phyloP scores from a whole-genome alignment of 2,888 invertebrate genomes.

The Anoplius nigerrimus region DNA sequence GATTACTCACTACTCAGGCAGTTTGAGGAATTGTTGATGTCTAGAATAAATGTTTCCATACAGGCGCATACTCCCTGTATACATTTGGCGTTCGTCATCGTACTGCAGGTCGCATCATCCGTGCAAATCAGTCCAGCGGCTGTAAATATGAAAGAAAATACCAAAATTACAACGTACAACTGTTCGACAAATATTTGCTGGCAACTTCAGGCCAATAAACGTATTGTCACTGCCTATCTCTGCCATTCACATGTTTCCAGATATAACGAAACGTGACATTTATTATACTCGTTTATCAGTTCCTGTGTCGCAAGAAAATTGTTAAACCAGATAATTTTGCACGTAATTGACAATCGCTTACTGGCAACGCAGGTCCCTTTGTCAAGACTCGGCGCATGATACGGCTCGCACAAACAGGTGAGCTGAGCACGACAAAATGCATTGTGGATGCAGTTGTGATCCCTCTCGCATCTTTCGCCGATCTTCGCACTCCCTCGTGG shows the following conservation, averaged over 20 bases:
- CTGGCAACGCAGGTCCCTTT: slow-evolving; percentile 56
- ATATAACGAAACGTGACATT: not conserved
- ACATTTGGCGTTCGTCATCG: slow-evolving; percentile 59
- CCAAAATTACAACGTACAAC: not conserved
- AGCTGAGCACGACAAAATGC: slow-evolving; percentile 57
- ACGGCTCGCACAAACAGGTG: slow-evolving; percentile 56
- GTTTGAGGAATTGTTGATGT: slow-evolving; percentile 60
- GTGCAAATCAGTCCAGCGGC: slow-evolving; percentile 53
- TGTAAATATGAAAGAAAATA: slow-evolving; percentile 21
- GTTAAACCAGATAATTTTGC: too few relatives aligned
- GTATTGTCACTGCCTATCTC: too few relatives aligned
- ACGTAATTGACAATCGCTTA: slow-evolving; percentile 42
- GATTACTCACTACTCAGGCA: slow-evolving; percentile 56
- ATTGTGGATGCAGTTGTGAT: slow-evolving; percentile 55
- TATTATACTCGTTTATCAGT: not conserved
- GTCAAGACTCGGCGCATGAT: slow-evolving; percentile 53
- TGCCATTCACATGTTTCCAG: too few relatives aligned
- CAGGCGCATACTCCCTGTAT: slow-evolving; percentile 58
- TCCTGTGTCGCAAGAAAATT: too few relatives aligned
- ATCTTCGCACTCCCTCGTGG: slow-evolving; percentile 28
- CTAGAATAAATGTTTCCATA: slow-evolving; percentile 52
- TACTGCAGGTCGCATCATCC: slow-evolving; percentile 35
- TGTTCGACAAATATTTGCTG: too few relatives aligned
- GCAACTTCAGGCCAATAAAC: too few relatives aligned
- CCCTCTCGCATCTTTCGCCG: slow-evolving; percentile 55